phyloP scores from a whole-genome alignment of 2,888 invertebrate genomes.

The Nudaria mundana region DNA sequence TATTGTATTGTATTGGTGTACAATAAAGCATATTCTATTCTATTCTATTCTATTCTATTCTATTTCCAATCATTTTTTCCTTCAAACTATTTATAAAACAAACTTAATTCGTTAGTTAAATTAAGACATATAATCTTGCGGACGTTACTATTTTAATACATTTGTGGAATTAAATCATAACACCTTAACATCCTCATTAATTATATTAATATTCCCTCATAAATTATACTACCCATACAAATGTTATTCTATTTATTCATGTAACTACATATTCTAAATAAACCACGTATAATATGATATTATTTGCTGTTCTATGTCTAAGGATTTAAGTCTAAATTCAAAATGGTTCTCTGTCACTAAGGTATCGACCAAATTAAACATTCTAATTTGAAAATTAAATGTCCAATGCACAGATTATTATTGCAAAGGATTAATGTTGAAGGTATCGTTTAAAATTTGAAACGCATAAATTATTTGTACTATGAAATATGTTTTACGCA shows the following conservation, averaged over 20 bases:
- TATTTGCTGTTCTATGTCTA: fast-evolving
- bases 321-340: slow-evolving; percentile 3
- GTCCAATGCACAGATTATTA: slow-evolving; percentile 10
- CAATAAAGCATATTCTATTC: too few species aligned
- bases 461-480: slow-evolving; percentile 18
- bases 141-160: too few species aligned
- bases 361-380: slow-evolving; percentile 8
- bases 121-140: too few species aligned
- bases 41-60: too few species aligned
- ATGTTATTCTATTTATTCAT: slow-evolving; percentile 21
- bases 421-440: slow-evolving; percentile 10
- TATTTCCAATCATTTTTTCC: too few species aligned
- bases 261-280: too few species aligned
- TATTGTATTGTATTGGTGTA: too few species aligned
- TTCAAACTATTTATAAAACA: too few species aligned
- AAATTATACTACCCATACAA: too few species aligned
- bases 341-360: neutral
- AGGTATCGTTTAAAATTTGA: slow-evolving; percentile 6
- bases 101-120: too few species aligned
- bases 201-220: slow-evolving; percentile 36
- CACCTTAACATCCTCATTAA: slow-evolving; percentile 30
- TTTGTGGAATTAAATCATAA: too few species aligned
- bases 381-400: slow-evolving; percentile 11
- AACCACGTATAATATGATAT: neutral
- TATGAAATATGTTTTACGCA: neutral